Conservation (phyloP, 2,888 invertebrate genomes). For the Rhodophaea formosa region DNA sequence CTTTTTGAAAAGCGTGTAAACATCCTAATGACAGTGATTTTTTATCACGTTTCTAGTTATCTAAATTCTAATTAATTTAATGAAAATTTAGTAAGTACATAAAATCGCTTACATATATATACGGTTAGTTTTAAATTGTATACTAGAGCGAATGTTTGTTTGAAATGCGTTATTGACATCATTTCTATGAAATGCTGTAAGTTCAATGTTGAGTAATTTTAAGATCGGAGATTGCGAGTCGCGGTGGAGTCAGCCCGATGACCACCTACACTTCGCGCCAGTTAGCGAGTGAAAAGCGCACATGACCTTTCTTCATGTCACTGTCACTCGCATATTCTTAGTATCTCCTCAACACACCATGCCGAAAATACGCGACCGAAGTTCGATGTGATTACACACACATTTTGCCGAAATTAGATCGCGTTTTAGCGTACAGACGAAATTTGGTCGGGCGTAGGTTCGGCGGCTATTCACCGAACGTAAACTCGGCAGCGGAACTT, state of each 20-base stretch:
- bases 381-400: too few relatives aligned
- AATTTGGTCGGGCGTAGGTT: too few relatives aligned
- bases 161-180: conserved; percentile 1
- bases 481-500: too few relatives aligned
- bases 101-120: conserved; percentile 2
- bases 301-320: not conserved
- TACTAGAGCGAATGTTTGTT: conserved; percentile 5
- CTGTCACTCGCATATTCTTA: too few relatives aligned
- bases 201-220: conserved; percentile 16
- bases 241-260: conserved; percentile 32
- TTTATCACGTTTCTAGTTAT: conserved; percentile 6
- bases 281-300: not conserved
- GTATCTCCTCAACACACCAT: too few relatives aligned
- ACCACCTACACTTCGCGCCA: conserved; percentile 21
- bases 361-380: too few relatives aligned
- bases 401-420: too few relatives aligned
- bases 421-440: too few relatives aligned
- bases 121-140: conserved; percentile 7
- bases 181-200: conserved; percentile 13
- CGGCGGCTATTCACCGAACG: too few relatives aligned
- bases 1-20: not conserved
- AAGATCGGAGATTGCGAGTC: conserved; percentile 10
- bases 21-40: not conserved
- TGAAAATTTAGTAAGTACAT: not conserved
- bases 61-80: conserved; percentile 15